phyloP scores from a whole-genome alignment of 2,797 vertebrate species.

The Lepus townsendii region DNA sequence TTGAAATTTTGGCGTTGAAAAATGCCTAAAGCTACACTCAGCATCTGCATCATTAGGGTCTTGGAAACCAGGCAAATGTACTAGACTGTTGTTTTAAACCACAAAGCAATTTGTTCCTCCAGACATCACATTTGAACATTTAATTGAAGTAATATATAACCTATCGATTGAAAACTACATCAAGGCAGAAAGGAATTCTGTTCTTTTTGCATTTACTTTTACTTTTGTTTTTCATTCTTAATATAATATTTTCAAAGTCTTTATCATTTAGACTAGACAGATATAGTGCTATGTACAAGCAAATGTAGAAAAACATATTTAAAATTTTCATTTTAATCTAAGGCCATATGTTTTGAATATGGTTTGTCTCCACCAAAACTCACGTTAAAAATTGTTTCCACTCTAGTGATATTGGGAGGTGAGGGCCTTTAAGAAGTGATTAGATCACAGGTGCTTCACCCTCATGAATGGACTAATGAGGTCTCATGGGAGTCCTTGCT shows the following conservation, averaged over 20 bases:
- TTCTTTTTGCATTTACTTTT: background rate
- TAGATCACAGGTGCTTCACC: background rate
- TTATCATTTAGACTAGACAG: background rate
- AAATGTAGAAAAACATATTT: background rate
- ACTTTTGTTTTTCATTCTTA: conserved; percentile 28
- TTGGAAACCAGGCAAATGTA: conserved; percentile 19
- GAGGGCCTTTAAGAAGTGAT: background rate
- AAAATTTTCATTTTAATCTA: background rate
- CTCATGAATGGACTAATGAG: too few species aligned
- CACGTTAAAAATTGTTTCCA: background rate
- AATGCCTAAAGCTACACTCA: background rate
- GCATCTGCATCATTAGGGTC: conserved; percentile 9
- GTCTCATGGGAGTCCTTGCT: background rate
- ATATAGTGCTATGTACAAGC: background rate
- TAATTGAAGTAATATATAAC: background rate
- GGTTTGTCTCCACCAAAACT: background rate
- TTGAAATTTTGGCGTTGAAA: conserved; percentile 8
- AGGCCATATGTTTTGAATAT: background rate
- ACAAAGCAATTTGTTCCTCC: background rate
- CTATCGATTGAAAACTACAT: background rate
- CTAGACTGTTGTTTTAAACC: background rate
- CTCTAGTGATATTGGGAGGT: background rate
- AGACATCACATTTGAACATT: background rate
- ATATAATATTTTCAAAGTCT: background rate
- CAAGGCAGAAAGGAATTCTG: background rate